Percentiles rank a stretch among this genome's conserved stretches.
phyloP scores from a whole-genome alignment of 2,113 vertebrate genomes.

The Panthera leo region DNA sequence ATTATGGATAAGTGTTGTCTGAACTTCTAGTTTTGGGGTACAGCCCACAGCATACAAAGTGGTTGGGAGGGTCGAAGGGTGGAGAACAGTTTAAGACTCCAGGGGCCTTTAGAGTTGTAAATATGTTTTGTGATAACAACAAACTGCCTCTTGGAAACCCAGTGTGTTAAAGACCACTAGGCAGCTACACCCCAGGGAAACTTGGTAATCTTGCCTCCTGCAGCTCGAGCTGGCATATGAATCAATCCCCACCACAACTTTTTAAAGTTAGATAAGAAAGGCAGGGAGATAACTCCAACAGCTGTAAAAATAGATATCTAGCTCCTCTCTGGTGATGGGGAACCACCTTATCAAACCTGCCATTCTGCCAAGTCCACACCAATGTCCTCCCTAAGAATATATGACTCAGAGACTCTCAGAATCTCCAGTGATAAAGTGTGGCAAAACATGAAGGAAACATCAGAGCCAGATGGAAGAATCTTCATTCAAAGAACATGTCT shows the following conservation, averaged over 20 bases:
- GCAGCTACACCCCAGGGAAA: not conserved
- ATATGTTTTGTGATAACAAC: not conserved
- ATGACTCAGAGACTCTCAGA: too few species aligned
- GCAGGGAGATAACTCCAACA: not conserved
- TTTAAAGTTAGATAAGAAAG: not conserved
- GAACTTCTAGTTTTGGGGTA: not conserved
- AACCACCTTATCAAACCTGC: too few species aligned
- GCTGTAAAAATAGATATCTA: not conserved
- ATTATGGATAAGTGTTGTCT: not conserved
- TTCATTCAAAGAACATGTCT: too few species aligned
- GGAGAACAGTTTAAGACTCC: not conserved
- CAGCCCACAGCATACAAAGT: not conserved
- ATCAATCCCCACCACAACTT: not conserved
- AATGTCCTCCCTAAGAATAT: too few species aligned
- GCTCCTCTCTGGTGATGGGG: too few species aligned
- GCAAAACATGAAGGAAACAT: too few species aligned
- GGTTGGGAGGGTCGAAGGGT: rapidly evolving
- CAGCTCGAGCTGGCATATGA: not conserved
- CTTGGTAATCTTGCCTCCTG: not conserved
- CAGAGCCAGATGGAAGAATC: too few species aligned
- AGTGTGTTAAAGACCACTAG: slow-evolving; percentile 6
- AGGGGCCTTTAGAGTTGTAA: not conserved
- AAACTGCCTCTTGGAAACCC: slow-evolving; percentile 43
- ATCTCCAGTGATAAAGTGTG: too few species aligned
- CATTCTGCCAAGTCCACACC: too few species aligned